A percentile compares a stretch with the other conserved stretches of the same genome.
phyloP scores from a whole-genome alignment of 92 coral and sea anemone species.

The Zoanthus gigantus region DNA sequence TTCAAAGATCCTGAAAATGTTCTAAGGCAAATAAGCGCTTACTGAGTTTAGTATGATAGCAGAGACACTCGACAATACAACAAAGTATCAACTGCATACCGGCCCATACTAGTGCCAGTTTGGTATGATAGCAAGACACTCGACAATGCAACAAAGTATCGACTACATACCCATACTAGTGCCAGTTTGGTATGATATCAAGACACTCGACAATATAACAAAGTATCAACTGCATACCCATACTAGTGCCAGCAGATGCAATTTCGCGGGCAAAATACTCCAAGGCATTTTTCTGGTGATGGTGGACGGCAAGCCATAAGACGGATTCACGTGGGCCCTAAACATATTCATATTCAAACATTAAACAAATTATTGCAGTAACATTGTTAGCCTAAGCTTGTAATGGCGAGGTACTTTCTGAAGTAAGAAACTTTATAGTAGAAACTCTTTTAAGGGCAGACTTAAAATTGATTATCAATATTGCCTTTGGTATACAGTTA shows the following conservation, averaged over 20 bases:
- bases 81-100: constrained; percentile 59
- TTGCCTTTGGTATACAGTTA: too few relatives aligned
- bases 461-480: too few relatives aligned
- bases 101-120: constrained; percentile 90
- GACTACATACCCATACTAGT: constrained; percentile 93
- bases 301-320: constrained; percentile 97
- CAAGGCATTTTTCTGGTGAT: constrained; percentile 91
- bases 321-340: constrained; percentile 97
- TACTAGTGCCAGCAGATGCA: constrained; percentile 99
- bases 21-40: too few relatives aligned
- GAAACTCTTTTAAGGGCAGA: too few relatives aligned
- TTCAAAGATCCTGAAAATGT: too few relatives aligned
- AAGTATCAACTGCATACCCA: constrained; percentile 72
- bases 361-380: background rate
- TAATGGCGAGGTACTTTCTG: too few relatives aligned
- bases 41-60: too few relatives aligned
- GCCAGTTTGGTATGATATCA: constrained; percentile 58
- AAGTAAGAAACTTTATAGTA: too few relatives aligned
- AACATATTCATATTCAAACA: background rate
- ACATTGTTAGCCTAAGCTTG: too few relatives aligned
- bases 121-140: too few relatives aligned
- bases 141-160: background rate
- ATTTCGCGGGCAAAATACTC: constrained; percentile 92
- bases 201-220: background rate
- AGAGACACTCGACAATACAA: too few relatives aligned